Evolutionary conservation across 2,797 vertebrate species (phyloP).

Genomic region (Phylloscopus collybita): DNA sequence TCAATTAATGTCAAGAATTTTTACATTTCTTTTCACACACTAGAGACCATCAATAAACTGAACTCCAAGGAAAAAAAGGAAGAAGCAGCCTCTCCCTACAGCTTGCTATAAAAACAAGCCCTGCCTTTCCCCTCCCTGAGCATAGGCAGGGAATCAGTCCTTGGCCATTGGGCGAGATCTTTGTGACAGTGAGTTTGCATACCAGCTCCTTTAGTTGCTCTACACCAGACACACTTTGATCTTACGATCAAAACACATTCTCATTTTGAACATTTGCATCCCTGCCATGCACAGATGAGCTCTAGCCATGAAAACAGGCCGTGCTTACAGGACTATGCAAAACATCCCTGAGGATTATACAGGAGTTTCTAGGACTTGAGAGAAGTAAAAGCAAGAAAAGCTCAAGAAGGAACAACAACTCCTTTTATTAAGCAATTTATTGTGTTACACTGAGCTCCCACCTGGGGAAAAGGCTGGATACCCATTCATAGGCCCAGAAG

Average conservation of each 20-base stretch:
- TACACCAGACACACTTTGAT: conserved; percentile 44
- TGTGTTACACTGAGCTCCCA: neutral
- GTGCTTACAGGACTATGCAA: neutral
- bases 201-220: neutral
- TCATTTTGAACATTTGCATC: conserved; percentile 52
- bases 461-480: neutral
- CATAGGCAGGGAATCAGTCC: neutral
- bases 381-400: neutral
- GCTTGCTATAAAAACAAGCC: neutral
- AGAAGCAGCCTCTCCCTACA: neutral
- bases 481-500: neutral
- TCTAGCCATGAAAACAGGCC: neutral
- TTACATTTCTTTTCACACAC: neutral
- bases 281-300: neutral
- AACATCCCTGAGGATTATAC: neutral
- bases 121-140: neutral
- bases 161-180: neutral
- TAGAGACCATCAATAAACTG: neutral
- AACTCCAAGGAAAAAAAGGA: neutral
- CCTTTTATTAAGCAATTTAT: neutral
- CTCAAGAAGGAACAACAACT: neutral
- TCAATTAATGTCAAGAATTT: neutral
- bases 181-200: neutral
- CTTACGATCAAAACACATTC: neutral
- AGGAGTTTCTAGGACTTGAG: neutral